Evolutionary conservation across 2,113 vertebrate species (phyloP).

Genomic region (Scytalopus superciliaris): DNA sequence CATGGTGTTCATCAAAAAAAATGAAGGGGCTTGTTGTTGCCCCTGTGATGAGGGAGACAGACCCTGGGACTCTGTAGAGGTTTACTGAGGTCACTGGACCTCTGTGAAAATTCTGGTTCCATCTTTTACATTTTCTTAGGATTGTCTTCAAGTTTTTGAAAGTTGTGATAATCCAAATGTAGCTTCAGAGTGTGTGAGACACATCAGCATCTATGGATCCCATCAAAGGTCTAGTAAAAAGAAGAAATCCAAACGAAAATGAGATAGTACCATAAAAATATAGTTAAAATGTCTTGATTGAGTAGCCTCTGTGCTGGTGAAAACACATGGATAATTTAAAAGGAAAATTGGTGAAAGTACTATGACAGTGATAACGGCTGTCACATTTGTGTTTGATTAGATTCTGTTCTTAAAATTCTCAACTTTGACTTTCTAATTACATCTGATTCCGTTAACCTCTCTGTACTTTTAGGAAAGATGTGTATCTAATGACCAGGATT

Average conservation of each 20-base stretch:
- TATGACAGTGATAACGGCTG: not conserved
- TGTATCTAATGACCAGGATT: not conserved
- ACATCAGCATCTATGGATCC: accelerated
- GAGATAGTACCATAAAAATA: not conserved
- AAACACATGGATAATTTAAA: not conserved
- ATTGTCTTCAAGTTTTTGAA: not conserved
- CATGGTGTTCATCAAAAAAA: not conserved
- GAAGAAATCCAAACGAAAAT: not conserved
- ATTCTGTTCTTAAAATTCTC: not conserved
- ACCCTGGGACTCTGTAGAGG: not conserved
- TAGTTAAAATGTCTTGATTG: not conserved
- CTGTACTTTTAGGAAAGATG: not conserved
- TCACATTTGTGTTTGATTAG: not conserved
- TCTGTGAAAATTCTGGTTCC: not conserved
- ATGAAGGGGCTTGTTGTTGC: not conserved
- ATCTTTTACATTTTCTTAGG: not conserved
- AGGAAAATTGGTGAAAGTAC: not conserved
- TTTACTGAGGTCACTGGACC: not conserved
- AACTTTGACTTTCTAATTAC: not conserved
- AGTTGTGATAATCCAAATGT: not conserved
- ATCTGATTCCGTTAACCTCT: not conserved
- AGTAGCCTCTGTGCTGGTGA: not conserved
- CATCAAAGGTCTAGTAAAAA: not conserved
- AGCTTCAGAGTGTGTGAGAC: not conserved
- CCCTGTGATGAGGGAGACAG: not conserved